Evolutionary conservation across 2,113 vertebrate genomes (phyloP).

Genomic region (Periophthalmus modestus): DNA sequence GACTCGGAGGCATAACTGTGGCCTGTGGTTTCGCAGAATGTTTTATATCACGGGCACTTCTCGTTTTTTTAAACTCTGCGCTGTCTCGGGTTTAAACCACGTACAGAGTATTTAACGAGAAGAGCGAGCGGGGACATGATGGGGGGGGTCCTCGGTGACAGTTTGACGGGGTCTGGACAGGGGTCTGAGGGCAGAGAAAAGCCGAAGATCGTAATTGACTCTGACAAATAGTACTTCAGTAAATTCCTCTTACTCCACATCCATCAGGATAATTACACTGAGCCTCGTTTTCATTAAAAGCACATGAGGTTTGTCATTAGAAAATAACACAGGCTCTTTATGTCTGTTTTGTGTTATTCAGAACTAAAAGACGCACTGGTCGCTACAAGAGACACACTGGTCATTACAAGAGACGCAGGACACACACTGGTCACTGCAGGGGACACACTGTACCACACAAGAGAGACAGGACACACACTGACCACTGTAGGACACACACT

Average conservation of each 20-base stretch:
- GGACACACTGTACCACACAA: too few relatives aligned
- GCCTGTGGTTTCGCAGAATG: background rate
- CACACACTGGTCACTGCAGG: too few relatives aligned
- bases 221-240: background rate
- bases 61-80: background rate
- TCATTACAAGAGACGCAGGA: too few relatives aligned
- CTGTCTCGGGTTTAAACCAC: background rate
- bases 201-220: background rate
- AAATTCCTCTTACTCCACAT: background rate
- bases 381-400: too few relatives aligned
- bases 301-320: background rate
- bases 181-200: background rate
- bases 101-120: background rate
- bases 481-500: too few relatives aligned
- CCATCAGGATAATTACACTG: background rate
- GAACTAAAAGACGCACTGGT: background rate
- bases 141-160: background rate
- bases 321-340: background rate
- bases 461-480: too few relatives aligned
- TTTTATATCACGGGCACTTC: background rate
- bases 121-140: too few relatives aligned
- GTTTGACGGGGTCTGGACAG: background rate
- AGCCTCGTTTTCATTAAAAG: background rate
- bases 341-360: background rate
- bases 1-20: conserved; percentile 1